These are phyloP conservation scores for Tympanuchus pallidicinctus DNA, from an alignment of 2,113 vertebrate species.

Conservation along the genomic window DNA sequence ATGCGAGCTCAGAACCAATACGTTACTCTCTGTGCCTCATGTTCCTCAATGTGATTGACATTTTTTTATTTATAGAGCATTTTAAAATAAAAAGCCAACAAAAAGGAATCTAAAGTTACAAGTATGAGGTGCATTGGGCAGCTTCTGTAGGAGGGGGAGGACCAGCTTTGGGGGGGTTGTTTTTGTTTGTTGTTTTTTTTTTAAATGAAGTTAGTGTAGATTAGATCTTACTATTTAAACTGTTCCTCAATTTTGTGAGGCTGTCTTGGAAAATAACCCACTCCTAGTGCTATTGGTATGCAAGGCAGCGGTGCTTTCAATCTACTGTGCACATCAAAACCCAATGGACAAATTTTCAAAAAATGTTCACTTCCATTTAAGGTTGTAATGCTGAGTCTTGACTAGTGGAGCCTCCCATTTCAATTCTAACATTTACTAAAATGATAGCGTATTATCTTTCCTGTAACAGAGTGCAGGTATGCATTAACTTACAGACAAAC, in stretches of 20 bases:
- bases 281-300: slow-evolving; percentile 84
- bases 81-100: slow-evolving; percentile 76
- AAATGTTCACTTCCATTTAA: slow-evolving; percentile 73
- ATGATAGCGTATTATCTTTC: slow-evolving; percentile 68
- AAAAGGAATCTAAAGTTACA: slow-evolving; percentile 77
- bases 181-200: slow-evolving; percentile 41
- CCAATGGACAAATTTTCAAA: slow-evolving; percentile 72
- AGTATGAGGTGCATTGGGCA: slow-evolving; percentile 86
- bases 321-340: slow-evolving; percentile 76
- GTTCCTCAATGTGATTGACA: slow-evolving; percentile 86
- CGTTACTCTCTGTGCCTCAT: slow-evolving; percentile 93
- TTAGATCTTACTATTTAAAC: slow-evolving; percentile 89
- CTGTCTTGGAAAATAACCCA: slow-evolving; percentile 88
- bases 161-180: slow-evolving; percentile 77
- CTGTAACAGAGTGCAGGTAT: slow-evolving; percentile 77
- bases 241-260: slow-evolving; percentile 95
- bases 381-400: slow-evolving; percentile 72
- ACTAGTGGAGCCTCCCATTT: slow-evolving; percentile 71
- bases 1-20: slow-evolving; percentile 95
- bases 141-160: slow-evolving; percentile 81
- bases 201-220: slow-evolving; percentile 81
- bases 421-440: slow-evolving; percentile 74
- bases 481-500: slow-evolving; percentile 76
- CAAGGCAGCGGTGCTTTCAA: slow-evolving; percentile 89
- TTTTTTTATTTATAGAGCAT: slow-evolving; percentile 86